phyloP scores from a whole-genome alignment of 2,113 vertebrate genomes.

The Ramphastos sulfuratus region DNA sequence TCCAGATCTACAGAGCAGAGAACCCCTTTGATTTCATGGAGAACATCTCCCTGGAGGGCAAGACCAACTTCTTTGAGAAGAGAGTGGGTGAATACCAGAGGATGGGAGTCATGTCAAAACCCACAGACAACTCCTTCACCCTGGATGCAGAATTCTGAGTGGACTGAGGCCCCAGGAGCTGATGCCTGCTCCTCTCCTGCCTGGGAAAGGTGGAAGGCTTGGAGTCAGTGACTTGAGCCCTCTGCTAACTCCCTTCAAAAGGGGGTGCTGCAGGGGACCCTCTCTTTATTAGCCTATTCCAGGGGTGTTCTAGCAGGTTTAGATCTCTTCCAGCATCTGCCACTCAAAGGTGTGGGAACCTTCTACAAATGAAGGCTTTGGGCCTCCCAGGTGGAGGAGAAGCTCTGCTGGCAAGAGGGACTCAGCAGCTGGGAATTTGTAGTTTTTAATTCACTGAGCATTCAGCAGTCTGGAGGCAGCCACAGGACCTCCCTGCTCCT shows the following conservation, averaged over 20 bases:
- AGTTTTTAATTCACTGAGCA: background rate
- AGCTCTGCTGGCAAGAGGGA: background rate
- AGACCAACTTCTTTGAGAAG: slow-evolving; percentile 99
- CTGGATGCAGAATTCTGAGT: slow-evolving; percentile 92
- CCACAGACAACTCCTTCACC: slow-evolving; percentile 90
- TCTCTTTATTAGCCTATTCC: background rate
- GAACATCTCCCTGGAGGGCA: slow-evolving; percentile 97
- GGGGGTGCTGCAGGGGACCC: slow-evolving; percentile 15
- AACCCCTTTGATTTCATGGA: slow-evolving; percentile 99
- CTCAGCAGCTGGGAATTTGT: background rate
- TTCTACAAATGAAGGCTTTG: background rate
- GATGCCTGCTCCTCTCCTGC: background rate
- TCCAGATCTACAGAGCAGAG: slow-evolving; percentile 87
- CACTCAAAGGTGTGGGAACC: background rate
- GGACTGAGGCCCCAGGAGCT: background rate
- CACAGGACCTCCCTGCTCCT: slow-evolving; percentile 42
- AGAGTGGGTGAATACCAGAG: slow-evolving; percentile 95
- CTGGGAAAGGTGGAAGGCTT: background rate
- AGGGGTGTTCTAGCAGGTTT: background rate
- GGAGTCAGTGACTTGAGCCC: background rate
- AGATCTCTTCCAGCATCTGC: background rate
- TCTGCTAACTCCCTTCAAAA: slow-evolving; percentile 1
- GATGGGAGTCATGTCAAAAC: slow-evolving; percentile 94
- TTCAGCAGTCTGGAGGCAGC: background rate
- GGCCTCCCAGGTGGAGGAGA: background rate